phyloP scores from a whole-genome alignment of 2,113 vertebrate genomes.

The Parotia lawesii region DNA sequence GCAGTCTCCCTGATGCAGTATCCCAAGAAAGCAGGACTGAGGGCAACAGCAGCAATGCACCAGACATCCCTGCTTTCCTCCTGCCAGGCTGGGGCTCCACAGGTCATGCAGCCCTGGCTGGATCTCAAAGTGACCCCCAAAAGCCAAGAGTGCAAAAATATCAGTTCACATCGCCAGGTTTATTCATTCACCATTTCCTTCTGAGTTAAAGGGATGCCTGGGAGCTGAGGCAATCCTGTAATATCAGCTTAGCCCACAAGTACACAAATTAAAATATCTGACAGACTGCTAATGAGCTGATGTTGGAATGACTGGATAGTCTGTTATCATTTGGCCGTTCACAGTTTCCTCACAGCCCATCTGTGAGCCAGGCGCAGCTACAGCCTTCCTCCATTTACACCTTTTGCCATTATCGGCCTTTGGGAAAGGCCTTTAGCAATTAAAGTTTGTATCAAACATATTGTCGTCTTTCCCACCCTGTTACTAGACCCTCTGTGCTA shows the following conservation, averaged over 20 bases:
- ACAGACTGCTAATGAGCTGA: conserved; percentile 87
- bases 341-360: conserved; percentile 84
- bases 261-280: conserved; percentile 77
- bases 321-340: conserved; percentile 83
- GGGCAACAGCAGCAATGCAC: neutral
- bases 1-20: fast-evolving
- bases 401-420: conserved; percentile 71
- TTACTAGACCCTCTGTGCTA: conserved; percentile 63
- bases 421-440: conserved; percentile 78
- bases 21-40: neutral
- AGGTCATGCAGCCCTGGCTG: neutral
- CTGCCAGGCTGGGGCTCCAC: neutral
- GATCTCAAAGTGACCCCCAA: neutral
- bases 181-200: conserved; percentile 14
- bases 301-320: conserved; percentile 77
- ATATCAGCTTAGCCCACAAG: conserved; percentile 69
- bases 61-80: neutral
- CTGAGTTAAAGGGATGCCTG: conserved; percentile 37
- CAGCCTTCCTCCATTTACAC: conserved; percentile 76
- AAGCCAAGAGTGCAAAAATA: neutral
- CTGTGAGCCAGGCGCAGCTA: conserved; percentile 61
- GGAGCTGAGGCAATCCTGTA: neutral
- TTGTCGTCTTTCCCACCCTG: conserved; percentile 75
- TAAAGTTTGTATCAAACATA: conserved; percentile 84
- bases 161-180: neutral